phyloP scores from a whole-genome alignment of 2,888 invertebrate genomes.

The Helleia helle region DNA sequence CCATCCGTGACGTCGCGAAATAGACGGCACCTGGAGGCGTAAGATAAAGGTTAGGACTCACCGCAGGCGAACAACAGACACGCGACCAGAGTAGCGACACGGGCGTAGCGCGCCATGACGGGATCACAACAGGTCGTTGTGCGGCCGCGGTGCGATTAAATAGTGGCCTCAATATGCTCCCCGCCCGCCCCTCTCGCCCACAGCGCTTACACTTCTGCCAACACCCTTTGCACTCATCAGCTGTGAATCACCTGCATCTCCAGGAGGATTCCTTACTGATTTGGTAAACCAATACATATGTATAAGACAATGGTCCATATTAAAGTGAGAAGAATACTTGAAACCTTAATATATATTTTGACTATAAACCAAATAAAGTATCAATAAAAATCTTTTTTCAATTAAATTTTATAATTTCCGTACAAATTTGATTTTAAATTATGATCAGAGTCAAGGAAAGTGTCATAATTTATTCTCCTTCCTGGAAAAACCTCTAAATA shows the following conservation, averaged over 20 bases:
- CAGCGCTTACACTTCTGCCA: slow-evolving; percentile 61
- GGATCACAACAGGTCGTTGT: slow-evolving; percentile 75
- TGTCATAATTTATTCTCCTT: too few relatives aligned
- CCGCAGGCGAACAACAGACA: slow-evolving; percentile 71
- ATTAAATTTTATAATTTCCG: too few relatives aligned
- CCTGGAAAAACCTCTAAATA: too few relatives aligned
- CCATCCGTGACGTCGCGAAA: slow-evolving; percentile 64
- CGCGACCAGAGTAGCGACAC: slow-evolving; percentile 73
- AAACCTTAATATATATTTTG: too few relatives aligned
- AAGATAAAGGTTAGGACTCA: slow-evolving; percentile 72
- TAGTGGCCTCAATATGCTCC: slow-evolving; percentile 72
- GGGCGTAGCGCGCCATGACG: slow-evolving; percentile 74
- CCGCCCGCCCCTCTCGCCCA: slow-evolving; percentile 71
- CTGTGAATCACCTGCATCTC: slow-evolving; percentile 49
- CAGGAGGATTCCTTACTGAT: slow-evolving; percentile 18
- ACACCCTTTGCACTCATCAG: slow-evolving; percentile 64
- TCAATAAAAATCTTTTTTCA: too few relatives aligned
- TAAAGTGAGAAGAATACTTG: too few relatives aligned
- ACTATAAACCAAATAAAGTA: too few relatives aligned
- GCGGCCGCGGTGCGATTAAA: slow-evolving; percentile 69
- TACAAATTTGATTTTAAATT: too few relatives aligned
- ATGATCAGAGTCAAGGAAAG: too few relatives aligned
- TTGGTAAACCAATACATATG: background rate
- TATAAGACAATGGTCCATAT: background rate
- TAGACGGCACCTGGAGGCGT: slow-evolving; percentile 57